Evolutionary conservation across 2,888 invertebrate genomes (phyloP).

Genomic region (Tetragonula carbonaria): DNA sequence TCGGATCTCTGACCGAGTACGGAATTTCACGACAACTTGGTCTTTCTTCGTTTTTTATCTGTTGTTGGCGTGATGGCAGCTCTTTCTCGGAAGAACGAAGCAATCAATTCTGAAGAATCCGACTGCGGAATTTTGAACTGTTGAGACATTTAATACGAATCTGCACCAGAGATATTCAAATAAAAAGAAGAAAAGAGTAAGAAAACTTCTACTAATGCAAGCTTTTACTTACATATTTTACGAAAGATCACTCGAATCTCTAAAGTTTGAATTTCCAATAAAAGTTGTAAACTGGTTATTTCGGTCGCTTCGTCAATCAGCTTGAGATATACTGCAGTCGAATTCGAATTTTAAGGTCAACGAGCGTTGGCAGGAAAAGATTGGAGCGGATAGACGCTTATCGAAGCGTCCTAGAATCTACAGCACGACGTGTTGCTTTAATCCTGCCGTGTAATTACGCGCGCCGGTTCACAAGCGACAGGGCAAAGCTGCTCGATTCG

Average conservation of each 20-base stretch:
- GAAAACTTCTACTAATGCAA: no score
- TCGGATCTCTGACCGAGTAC: not conserved
- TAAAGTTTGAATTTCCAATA: no score
- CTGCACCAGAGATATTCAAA: no score
- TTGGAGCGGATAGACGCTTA: slow-evolving; percentile 52
- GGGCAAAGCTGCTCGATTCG: slow-evolving; percentile 46
- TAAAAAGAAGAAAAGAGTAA: no score
- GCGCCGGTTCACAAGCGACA: slow-evolving; percentile 52
- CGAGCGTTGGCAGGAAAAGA: slow-evolving; percentile 22
- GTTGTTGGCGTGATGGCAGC: not conserved
- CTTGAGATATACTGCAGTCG: not conserved
- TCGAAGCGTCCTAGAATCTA: slow-evolving; percentile 61
- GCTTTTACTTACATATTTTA: no score
- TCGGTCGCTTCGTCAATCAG: no score
- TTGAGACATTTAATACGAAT: no score
- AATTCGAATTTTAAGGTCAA: not conserved
- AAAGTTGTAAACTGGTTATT: no score
- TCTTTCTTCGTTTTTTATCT: not conserved
- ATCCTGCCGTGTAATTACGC: slow-evolving; percentile 66
- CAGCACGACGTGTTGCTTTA: slow-evolving; percentile 65
- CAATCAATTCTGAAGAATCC: no score
- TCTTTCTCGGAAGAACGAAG: not conserved
- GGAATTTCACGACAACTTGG: not conserved
- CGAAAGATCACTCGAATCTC: no score
- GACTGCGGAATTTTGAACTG: no score